Evolutionary conservation across 2,797 vertebrate genomes (phyloP).

Genomic region (Melanotaenia nigrans): DNA sequence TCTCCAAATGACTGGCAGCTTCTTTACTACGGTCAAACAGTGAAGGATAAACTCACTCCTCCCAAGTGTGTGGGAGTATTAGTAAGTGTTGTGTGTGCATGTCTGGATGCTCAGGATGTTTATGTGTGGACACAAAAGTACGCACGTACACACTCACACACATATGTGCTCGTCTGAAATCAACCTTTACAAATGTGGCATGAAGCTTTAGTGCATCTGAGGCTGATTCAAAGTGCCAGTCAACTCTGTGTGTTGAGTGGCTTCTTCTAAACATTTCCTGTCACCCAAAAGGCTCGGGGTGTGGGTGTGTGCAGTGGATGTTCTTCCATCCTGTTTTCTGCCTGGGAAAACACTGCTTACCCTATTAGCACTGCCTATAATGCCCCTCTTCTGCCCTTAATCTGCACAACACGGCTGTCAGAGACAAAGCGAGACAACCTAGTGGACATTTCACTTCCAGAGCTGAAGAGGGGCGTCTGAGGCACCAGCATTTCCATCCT

Average conservation of each 20-base stretch:
- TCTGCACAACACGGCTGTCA: conserved; percentile 66
- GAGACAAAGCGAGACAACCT: conserved; percentile 65
- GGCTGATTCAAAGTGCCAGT: conserved; percentile 91
- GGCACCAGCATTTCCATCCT: conserved; percentile 50
- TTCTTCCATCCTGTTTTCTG: conserved; percentile 76
- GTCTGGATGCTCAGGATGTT: conserved; percentile 23
- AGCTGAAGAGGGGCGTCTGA: conserved; percentile 22
- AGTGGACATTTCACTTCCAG: conserved; percentile 67
- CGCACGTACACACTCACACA: neutral
- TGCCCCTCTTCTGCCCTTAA: conserved; percentile 58
- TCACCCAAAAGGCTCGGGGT: conserved; percentile 76
- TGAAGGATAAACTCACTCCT: conserved; percentile 70
- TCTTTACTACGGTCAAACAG: conserved; percentile 79
- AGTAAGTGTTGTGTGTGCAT: conserved; percentile 19
- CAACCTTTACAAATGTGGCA: conserved; percentile 88
- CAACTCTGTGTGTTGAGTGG: conserved; percentile 83
- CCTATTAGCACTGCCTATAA: conserved; percentile 77
- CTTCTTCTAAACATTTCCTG: conserved; percentile 85
- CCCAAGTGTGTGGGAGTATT: conserved; percentile 26
- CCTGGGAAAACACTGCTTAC: conserved; percentile 73
- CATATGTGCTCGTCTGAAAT: conserved; percentile 84
- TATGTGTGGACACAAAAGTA: neutral
- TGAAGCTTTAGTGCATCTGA: conserved; percentile 91
- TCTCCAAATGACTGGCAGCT: conserved; percentile 77
- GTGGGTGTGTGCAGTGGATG: conserved; percentile 62